Percentiles rank a stretch among this genome's conserved stretches.
Conservation (phyloP, 53 echinoderm and acorn worm genomes). For the Astropecten irregularis region DNA sequence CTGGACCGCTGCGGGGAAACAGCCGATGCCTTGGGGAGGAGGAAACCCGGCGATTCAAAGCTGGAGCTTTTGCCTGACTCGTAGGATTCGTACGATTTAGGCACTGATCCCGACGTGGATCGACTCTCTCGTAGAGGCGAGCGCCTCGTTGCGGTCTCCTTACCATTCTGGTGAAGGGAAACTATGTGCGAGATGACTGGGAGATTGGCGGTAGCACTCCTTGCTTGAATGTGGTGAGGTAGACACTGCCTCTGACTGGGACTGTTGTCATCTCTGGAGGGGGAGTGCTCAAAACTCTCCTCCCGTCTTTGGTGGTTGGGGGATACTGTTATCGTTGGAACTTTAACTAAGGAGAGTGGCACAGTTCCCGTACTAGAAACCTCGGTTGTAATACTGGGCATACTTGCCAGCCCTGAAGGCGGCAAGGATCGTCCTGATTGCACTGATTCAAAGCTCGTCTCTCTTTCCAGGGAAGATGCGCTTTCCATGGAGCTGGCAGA, state of each 20-base stretch:
- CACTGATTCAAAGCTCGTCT: constrained; percentile 54
- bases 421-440: constrained; percentile 45
- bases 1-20: constrained; percentile 51
- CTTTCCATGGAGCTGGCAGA: constrained; percentile 53
- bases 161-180: constrained; percentile 47
- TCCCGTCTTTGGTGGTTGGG: constrained; percentile 37
- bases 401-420: constrained; percentile 25
- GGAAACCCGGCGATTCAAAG: constrained; percentile 46
- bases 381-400: constrained; percentile 26
- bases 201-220: constrained; percentile 15
- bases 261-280: constrained; percentile 2
- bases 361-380: constrained; percentile 27
- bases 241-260: constrained; percentile 34
- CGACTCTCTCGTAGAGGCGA: constrained; percentile 46
- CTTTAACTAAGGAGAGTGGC: constrained; percentile 56
- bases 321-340: constrained; percentile 54
- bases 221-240: neutral
- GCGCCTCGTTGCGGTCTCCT: constrained; percentile 24
- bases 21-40: constrained; percentile 34
- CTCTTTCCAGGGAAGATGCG: constrained; percentile 46
- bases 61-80: constrained; percentile 36
- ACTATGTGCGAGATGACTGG: constrained; percentile 47
- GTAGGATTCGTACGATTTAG: constrained; percentile 29
- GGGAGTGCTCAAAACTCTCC: constrained; percentile 51
- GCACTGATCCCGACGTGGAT: constrained; percentile 27